Evolutionary conservation across 2,797 vertebrate genomes (phyloP).

Genomic region (Phoxinus dragarum): DNA sequence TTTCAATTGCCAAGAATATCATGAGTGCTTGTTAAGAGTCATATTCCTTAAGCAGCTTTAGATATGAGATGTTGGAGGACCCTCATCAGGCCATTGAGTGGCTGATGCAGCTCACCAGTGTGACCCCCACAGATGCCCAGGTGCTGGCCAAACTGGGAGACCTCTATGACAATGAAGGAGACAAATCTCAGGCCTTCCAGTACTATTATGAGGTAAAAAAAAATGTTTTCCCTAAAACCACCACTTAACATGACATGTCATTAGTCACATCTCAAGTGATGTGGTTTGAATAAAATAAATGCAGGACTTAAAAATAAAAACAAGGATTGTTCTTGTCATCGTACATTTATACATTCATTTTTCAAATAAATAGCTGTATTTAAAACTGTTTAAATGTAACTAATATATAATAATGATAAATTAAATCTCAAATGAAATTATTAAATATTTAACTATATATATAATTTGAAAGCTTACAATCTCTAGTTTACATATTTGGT

Average conservation of each 20-base stretch:
- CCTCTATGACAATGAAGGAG: conserved; percentile 89
- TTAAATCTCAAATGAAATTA: background rate
- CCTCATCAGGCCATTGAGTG: conserved; percentile 92
- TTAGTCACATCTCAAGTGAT: background rate
- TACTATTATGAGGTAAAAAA: conserved; percentile 91
- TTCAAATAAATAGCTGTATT: background rate
- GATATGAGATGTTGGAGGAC: conserved; percentile 90
- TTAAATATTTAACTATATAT: too few species aligned
- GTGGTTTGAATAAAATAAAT: background rate
- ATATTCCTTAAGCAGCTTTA: conserved; percentile 69
- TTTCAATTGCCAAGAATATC: background rate
- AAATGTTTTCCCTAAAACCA: background rate
- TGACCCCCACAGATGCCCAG: conserved; percentile 90
- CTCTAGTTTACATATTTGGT: too few species aligned
- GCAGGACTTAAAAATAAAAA: background rate
- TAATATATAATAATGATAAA: background rate
- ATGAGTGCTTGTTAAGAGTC: conserved; percentile 15
- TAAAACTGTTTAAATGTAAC: background rate
- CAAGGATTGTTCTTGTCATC: background rate
- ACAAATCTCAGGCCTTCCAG: conserved; percentile 96
- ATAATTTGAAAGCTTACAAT: too few species aligned
- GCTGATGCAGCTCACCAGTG: conserved; percentile 91
- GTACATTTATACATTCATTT: background rate
- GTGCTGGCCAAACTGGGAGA: conserved; percentile 91
- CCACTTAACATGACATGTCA: background rate